phyloP scores from a whole-genome alignment of 2,113 vertebrate genomes.

The Cyphomyrus plagiostoma region DNA sequence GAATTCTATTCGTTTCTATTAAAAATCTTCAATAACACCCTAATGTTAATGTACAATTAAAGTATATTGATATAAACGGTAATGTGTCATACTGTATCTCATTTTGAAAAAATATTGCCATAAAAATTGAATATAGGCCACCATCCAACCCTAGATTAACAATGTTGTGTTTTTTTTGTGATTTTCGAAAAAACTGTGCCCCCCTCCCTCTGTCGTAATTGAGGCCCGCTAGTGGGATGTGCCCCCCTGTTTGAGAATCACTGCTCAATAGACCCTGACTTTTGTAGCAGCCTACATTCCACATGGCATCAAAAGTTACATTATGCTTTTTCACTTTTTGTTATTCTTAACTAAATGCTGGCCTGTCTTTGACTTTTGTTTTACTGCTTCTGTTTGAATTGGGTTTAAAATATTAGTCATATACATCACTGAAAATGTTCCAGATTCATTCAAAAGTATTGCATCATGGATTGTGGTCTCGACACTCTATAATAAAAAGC shows the following conservation, averaged over 20 bases:
- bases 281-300: neutral
- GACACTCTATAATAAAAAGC: neutral
- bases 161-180: too few relatives aligned
- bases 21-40: too few relatives aligned
- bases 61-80: too few relatives aligned
- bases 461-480: too few relatives aligned
- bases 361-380: neutral
- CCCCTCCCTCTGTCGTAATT: neutral
- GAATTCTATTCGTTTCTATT: too few relatives aligned
- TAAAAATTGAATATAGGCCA: too few relatives aligned
- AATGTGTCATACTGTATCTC: too few relatives aligned
- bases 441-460: too few relatives aligned
- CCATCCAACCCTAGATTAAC: too few relatives aligned
- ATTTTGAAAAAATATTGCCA: too few relatives aligned
- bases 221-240: neutral
- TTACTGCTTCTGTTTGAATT: neutral
- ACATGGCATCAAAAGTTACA: neutral
- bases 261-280: neutral
- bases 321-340: neutral
- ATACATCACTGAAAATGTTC: neutral
- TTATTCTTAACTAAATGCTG: neutral
- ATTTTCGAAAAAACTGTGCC: neutral
- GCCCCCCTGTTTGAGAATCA: neutral
- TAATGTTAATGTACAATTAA: too few relatives aligned
- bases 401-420: neutral